Base-by-base conservation (phyloP, 2,797 vertebrate genomes). In the Cyprinodon diabolis region DNA sequence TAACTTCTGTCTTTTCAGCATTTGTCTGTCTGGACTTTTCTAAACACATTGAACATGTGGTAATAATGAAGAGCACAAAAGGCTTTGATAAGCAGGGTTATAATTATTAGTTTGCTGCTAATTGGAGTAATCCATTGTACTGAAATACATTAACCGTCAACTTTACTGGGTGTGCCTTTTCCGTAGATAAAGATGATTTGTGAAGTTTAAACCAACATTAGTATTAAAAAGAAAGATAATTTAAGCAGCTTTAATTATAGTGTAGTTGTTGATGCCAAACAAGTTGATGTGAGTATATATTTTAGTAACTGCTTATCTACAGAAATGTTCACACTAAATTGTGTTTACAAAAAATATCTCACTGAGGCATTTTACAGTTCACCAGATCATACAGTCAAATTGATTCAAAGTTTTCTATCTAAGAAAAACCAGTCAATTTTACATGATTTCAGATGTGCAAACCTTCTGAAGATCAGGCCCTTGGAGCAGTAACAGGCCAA, bases 1-100 rank as follows among this genome's bases (percentile, higher is more conserved):
- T 62, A 66, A 49, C 56, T 37, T 77, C 43, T 35, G 7, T 70
- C 55, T 68, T 68, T 67, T 65, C 54, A 19, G 72, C 23, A 52
- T 70, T 43, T 72, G 13, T 84, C 67, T 66, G 23, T 74, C 68
- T 45, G 57, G 58, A 4, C 54, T 62, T 47, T 56, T 55, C 51
- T 52, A 52, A 19, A n/a, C 40, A 60, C 52, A 48, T 9, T 25
- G 30, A 56, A 56, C 52, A 45, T 11, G 11, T 4, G 13, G n/a
- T 9, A 63, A 12, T n/a, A 21, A n/a, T 40, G n/a, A 37, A 73
- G 21, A 25, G 5, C 25, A 40, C 43, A 7, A 5, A 51, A 30
- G 11, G 37, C 58, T 52, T 66, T 48, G 48, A 45, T 43, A 13
- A 25, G 12, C n/a, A 63, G 45, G 60, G 37, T 43, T n/a, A 15